These are phyloP conservation scores for Tupaia tana DNA, from an alignment of 2,113 vertebrate genomes.

Conservation along the genomic window DNA sequence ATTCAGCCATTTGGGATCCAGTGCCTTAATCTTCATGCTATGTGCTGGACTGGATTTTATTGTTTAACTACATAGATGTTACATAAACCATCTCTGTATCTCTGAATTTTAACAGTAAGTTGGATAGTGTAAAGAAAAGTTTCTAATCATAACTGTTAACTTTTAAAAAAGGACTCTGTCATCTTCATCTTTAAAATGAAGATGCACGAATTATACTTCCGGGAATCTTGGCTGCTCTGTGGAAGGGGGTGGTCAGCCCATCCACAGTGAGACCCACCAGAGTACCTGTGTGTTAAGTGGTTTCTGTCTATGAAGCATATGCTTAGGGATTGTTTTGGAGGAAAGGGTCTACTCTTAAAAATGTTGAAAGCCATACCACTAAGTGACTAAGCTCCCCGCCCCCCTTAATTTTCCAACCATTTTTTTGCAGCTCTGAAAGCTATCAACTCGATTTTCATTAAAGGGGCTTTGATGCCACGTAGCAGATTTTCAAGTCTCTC, in stretches of 20 bases:
- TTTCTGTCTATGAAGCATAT: background rate
- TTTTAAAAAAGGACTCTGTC: background rate
- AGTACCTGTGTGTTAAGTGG: background rate
- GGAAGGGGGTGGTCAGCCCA: background rate
- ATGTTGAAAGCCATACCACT: background rate
- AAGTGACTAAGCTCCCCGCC: accelerated
- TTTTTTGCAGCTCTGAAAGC: background rate
- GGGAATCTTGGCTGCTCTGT: background rate
- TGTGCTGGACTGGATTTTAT: background rate
- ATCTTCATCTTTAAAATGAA: background rate
- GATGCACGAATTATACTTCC: background rate
- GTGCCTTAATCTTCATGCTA: too few species aligned
- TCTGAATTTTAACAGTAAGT: background rate
- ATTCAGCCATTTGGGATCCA: too few species aligned
- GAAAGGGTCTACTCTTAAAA: background rate
- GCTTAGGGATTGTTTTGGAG: background rate
- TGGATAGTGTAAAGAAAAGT: background rate
- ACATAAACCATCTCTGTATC: background rate
- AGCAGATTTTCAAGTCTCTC: background rate
- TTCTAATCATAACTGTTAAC: background rate
- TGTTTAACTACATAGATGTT: background rate
- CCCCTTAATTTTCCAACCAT: background rate
- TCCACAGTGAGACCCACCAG: accelerated
- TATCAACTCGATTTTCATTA: background rate
- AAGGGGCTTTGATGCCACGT: background rate